Conservation (phyloP, 2,888 invertebrate genomes). For the Hemaris fuciformis region DNA sequence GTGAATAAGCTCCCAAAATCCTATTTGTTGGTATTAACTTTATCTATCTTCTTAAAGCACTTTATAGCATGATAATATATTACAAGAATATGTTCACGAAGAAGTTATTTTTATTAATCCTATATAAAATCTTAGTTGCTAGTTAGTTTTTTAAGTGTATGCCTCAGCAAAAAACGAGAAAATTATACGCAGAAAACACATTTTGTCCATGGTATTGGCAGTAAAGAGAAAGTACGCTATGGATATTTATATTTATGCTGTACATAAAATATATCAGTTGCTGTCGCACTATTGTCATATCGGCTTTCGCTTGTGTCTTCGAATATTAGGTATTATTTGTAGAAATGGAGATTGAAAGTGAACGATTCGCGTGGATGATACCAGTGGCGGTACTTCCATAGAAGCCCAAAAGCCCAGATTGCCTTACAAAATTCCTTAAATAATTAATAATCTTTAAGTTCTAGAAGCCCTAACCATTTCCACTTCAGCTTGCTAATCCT, state of each 20-base stretch:
- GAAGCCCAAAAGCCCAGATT: too few relatives aligned
- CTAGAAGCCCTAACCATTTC: too few relatives aligned
- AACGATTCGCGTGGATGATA: background rate
- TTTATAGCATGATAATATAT: background rate
- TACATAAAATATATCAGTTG: constrained; percentile 2
- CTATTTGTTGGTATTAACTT: too few relatives aligned
- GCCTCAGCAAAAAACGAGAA: background rate
- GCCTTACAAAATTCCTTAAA: too few relatives aligned
- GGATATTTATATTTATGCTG: background rate
- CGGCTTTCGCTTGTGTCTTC: constrained; percentile 5
- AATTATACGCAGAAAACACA: background rate
- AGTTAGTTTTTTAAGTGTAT: too few relatives aligned
- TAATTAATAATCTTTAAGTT: too few relatives aligned
- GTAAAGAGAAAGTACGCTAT: background rate
- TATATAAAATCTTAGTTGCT: background rate
- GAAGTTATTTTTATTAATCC: background rate
- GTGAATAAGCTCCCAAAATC: too few relatives aligned
- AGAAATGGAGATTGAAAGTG: background rate
- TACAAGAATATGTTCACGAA: background rate
- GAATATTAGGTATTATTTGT: background rate
- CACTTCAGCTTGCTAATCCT: too few relatives aligned
- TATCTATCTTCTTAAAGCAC: background rate
- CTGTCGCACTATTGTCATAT: background rate
- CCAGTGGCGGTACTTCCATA: too few relatives aligned
- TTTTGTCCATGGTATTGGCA: background rate